A percentile compares a stretch with the other conserved stretches of the same genome.
Evolutionary conservation across 2,888 invertebrate genomes (phyloP).

Genomic region (Zaprionus obscuricornis): DNA sequence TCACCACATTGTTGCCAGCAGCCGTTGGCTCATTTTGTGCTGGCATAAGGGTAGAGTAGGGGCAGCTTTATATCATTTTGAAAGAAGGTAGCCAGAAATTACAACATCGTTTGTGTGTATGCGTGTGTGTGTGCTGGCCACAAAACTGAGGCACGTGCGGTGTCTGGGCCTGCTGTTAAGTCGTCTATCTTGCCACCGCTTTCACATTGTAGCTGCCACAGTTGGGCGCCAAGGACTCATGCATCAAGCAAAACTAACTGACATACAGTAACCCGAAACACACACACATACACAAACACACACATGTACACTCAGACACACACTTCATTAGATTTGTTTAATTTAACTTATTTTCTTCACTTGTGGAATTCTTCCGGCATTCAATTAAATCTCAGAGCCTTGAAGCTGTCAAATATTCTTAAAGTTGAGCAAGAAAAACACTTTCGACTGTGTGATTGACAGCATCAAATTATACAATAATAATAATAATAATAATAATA

Average conservation of each 20-base stretch:
- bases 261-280: not conserved
- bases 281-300: slow-evolving; percentile 4
- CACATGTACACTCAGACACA: slow-evolving; percentile 21
- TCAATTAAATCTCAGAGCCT: slow-evolving; percentile 57
- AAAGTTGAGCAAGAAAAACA: slow-evolving; percentile 26
- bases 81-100: slow-evolving; percentile 65
- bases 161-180: slow-evolving; percentile 36
- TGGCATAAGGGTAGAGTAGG: slow-evolving; percentile 15
- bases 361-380: slow-evolving; percentile 35
- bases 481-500: no score
- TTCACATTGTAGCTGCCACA: slow-evolving; percentile 28
- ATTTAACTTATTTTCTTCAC: slow-evolving; percentile 66
- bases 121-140: slow-evolving; percentile 37
- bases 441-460: slow-evolving; percentile 21
- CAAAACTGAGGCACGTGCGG: slow-evolving; percentile 58
- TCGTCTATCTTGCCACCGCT: slow-evolving; percentile 62
- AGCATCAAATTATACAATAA: no score
- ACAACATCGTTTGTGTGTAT: slow-evolving; percentile 49
- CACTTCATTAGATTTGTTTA: slow-evolving; percentile 76
- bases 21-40: slow-evolving; percentile 2
- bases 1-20: slow-evolving; percentile 39
- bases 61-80: slow-evolving; percentile 55
- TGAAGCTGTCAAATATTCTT: slow-evolving; percentile 29
- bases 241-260: slow-evolving; percentile 27
- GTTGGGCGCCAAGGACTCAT: slow-evolving; percentile 39